phyloP scores from a whole-genome alignment of 2,113 vertebrate genomes.

The Cynoglossus semilaevis region DNA sequence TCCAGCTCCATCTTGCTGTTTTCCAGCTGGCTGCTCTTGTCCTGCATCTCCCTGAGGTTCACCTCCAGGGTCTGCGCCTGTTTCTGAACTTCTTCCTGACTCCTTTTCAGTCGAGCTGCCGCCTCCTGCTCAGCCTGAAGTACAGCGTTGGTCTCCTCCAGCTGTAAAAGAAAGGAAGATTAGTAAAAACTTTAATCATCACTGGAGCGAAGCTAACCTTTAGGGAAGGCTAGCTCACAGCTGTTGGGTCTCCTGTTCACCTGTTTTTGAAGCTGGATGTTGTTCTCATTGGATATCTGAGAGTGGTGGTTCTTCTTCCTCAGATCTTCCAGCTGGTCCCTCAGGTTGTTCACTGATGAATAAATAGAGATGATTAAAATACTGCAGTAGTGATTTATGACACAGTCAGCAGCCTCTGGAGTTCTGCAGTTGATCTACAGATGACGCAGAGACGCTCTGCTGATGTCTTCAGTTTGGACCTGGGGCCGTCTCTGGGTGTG shows the following conservation, averaged over 20 bases:
- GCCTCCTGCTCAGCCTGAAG: conserved; percentile 87
- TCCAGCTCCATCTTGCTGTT: conserved; percentile 85
- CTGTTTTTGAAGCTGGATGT: conserved; percentile 91
- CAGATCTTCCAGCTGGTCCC: conserved; percentile 93
- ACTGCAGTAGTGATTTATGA: background rate
- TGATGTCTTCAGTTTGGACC: too few relatives aligned
- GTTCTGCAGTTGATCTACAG: background rate
- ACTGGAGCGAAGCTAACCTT: too few relatives aligned
- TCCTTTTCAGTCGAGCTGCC: conserved; percentile 83
- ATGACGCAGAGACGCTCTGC: background rate
- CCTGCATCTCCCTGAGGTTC: conserved; percentile 86
- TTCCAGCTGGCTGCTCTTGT: conserved; percentile 86
- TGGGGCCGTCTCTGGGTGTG: too few relatives aligned
- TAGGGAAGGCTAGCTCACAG: too few relatives aligned
- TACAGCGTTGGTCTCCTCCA: conserved; percentile 84
- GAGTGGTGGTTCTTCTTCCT: conserved; percentile 91
- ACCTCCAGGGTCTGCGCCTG: conserved; percentile 88
- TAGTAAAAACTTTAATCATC: background rate
- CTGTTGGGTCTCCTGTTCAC: conserved; percentile 55
- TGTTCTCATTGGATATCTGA: conserved; percentile 91
- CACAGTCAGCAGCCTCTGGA: background rate
- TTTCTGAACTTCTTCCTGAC: conserved; percentile 87
- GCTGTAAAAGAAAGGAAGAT: conserved; percentile 61
- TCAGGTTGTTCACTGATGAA: conserved; percentile 86
- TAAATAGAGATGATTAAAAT: conserved; percentile 4